A percentile compares a stretch with the other conserved stretches of the same genome.
These are phyloP conservation scores for Ibidorhyncha struthersii DNA, from an alignment of 2,113 vertebrate genomes.

Conservation along the genomic window DNA sequence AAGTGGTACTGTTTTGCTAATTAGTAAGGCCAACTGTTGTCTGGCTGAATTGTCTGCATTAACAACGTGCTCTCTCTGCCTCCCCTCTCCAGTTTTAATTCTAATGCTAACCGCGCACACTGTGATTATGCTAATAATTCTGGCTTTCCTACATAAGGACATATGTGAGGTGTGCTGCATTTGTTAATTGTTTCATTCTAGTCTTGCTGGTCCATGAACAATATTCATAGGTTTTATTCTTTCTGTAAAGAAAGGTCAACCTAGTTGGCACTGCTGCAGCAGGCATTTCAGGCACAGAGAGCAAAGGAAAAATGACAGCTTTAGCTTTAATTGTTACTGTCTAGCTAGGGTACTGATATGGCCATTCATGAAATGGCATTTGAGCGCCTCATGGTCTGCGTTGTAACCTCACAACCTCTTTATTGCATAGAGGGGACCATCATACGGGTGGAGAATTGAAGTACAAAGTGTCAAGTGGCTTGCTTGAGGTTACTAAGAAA, in stretches of 20 bases:
- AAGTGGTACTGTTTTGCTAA: slow-evolving; percentile 60
- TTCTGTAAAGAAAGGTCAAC: not conserved
- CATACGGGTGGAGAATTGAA: not conserved
- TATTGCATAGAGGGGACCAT: not conserved
- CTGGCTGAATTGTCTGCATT: slow-evolving; percentile 50
- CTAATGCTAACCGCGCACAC: slow-evolving; percentile 57
- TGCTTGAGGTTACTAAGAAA: not conserved
- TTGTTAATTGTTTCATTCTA: slow-evolving; percentile 52
- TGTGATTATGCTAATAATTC: slow-evolving; percentile 73
- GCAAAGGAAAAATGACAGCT: not conserved
- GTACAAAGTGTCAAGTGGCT: not conserved
- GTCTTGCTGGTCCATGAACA: not conserved
- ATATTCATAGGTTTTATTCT: not conserved
- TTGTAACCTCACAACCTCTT: not conserved
- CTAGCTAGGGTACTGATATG: not conserved
- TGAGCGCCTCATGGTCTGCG: not conserved
- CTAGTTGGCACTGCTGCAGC: not conserved
- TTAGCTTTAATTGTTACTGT: not conserved
- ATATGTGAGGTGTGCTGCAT: slow-evolving; percentile 41
- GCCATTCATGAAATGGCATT: not conserved
- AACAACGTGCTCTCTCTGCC: slow-evolving; percentile 31
- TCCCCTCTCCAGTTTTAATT: slow-evolving; percentile 47
- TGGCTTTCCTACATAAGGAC: slow-evolving; percentile 58
- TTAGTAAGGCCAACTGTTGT: slow-evolving; percentile 69
- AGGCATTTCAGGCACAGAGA: not conserved